A percentile compares a stretch with the other conserved stretches of the same genome.
These are phyloP conservation scores for Acrossocheilus wenchowensis DNA, from an alignment of 2,797 vertebrate genomes.

Conservation along the genomic window DNA sequence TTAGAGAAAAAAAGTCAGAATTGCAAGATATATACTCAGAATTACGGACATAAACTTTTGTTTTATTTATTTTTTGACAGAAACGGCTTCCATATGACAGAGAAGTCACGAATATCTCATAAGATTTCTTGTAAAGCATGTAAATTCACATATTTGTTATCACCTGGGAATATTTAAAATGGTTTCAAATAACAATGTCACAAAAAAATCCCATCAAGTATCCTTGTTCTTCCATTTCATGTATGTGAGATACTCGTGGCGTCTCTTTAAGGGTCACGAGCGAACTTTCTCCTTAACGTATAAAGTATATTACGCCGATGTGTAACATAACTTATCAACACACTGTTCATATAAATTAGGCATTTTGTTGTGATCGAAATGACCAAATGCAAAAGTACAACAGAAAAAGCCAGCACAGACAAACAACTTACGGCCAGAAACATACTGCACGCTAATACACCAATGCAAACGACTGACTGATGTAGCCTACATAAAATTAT, in stretches of 20 bases:
- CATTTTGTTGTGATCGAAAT: conserved; percentile 81
- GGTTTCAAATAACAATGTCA: neutral
- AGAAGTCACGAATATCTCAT: conserved; percentile 29
- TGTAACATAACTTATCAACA: conserved; percentile 72
- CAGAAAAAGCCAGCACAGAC: conserved; percentile 97
- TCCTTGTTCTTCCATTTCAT: neutral
- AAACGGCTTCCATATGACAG: neutral
- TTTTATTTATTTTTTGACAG: neutral
- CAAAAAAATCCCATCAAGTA: neutral
- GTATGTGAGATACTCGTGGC: conserved; percentile 11
- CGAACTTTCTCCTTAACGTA: conserved; percentile 70
- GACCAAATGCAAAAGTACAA: conserved; percentile 82
- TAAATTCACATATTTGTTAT: neutral
- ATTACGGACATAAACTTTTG: neutral
- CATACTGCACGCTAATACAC: conserved; percentile 1
- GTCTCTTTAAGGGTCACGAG: neutral
- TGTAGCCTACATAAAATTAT: neutral
- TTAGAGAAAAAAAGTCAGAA: neutral
- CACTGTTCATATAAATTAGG: conserved; percentile 87
- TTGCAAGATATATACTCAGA: too few species aligned
- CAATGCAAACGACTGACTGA: neutral
- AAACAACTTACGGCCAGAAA: conserved; percentile 63
- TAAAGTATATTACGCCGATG: conserved; percentile 70
- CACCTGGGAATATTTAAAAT: neutral
- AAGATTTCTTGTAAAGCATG: neutral